Percentiles rank a stretch among this genome's conserved stretches.
phyloP scores from a whole-genome alignment of 30 jellyfish, hydroid and myxozoan genomes.

The Aurelia coerulea region DNA sequence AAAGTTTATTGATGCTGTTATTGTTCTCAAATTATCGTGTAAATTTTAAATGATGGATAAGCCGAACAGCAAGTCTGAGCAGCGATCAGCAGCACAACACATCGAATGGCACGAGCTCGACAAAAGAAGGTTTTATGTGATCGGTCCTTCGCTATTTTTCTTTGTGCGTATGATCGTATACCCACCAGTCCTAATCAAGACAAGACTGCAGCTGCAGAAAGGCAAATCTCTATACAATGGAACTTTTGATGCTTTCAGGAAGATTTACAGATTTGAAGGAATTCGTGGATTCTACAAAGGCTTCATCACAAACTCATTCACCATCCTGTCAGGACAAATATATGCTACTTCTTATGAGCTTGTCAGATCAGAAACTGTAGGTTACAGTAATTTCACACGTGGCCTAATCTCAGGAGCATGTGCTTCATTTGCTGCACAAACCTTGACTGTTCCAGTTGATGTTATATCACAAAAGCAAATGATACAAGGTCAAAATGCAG shows the following conservation, averaged over 20 bases:
- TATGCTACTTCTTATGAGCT: constrained; percentile 88
- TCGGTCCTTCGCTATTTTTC: constrained; percentile 90
- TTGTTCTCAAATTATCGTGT: too few species aligned
- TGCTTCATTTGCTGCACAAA: constrained; percentile 97
- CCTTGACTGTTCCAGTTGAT: constrained; percentile 96
- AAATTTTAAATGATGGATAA: not conserved
- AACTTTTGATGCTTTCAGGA: constrained; percentile 84
- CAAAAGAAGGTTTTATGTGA: constrained; percentile 77
- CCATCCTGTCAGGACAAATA: constrained; percentile 83
- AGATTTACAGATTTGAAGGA: constrained; percentile 89
- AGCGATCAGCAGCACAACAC: constrained; percentile 73
- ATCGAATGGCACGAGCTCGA: constrained; percentile 97
- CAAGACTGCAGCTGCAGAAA: constrained; percentile 91
- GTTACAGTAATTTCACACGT: constrained; percentile 53
- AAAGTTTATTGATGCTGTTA: too few species aligned
- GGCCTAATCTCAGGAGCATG: constrained; percentile 90
- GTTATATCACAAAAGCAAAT: constrained; percentile 91
- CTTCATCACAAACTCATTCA: constrained; percentile 69
- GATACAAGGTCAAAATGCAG: constrained; percentile 84
- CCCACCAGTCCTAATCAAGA: constrained; percentile 92
- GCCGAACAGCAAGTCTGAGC: not conserved
- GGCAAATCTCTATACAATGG: constrained; percentile 78
- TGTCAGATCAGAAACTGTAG: constrained; percentile 67
- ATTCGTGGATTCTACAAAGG: constrained; percentile 96
- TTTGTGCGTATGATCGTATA: constrained; percentile 83